Base-by-base conservation (phyloP, 2,113 vertebrate genomes). In the Plectropomus leopardus region DNA sequence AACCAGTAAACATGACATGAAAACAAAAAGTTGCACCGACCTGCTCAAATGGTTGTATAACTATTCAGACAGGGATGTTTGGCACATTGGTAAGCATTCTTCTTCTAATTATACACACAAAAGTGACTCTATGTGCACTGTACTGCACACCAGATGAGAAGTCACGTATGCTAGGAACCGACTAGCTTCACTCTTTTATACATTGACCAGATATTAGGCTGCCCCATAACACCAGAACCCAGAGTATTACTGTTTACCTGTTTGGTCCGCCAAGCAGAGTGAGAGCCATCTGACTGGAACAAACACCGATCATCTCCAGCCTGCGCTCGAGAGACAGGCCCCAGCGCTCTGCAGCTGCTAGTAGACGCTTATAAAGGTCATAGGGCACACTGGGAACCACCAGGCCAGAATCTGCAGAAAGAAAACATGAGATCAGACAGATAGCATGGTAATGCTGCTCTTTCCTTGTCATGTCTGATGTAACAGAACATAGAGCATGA, bases 271-370 rank as follows among this genome's bases (percentile, higher is more conserved):
- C 97, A 0, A 98, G 95, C 6, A 99, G 93, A 5, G 97, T 97
- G 34, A 99, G 93, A 15, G 97, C 95, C 98, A 98, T 99, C 92
- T 99, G 97, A 87, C 96, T 97, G 55, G 97, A 96, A 8, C 97
- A 99, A 45, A 98, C 96, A 0, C 98, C 97, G 0, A 95, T 96
- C 91, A 96, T 96, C 94, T 99, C 97, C 88, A 98, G 93, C 78
- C 97, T 94, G 78, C 96, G 93, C 92, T 98, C 97, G 66, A 96
- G 83, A 3, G 95, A 96, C 63, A 99, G 92, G 30, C 97, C 97
- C 0, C 97, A 96, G 63, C 93, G 95, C 93, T 98, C 97, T 0
- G 97, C 96, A 17, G 96, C 93, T 0, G 92, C 92, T 40, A 98
- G 88, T n/a, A 98, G 92, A 58, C 96, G 97, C 87, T 97, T 96